Evolutionary conservation across 92 coral and sea anemone genomes (phyloP), one percentile per base, ranked within the genome.

Genomic region (Hydrozoanthus gracilis): DNA sequence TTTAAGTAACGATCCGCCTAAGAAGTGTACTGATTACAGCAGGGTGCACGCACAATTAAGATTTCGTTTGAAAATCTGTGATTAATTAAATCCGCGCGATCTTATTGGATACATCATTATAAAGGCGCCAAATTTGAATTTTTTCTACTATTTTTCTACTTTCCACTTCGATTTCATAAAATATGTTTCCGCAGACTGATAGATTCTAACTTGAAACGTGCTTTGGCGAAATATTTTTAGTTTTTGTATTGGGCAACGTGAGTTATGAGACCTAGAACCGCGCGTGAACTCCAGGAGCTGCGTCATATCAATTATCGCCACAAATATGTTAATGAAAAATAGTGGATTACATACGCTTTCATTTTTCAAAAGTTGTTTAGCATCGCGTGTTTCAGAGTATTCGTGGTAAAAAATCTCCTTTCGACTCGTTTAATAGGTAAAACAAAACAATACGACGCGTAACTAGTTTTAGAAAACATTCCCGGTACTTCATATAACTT

Each of bases 1-100:
- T 62, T 72, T 47, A 72, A 72, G 77, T 72, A 72, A 72, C 35
- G 77, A 13, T 72, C 77, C 77, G 77, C 56, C 9, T 72, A 72
- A 72, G 77, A 72, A 72, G 77, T 72, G 77, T 72, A 72, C 77
- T 4, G 77, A 72, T 46, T 72, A 45, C 77, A 72, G 77, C 77
- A 72, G 77, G 77, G 77, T 72, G 77, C 77, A 54, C 27, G 54
- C 54, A 72, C 35, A 72, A 46, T 46, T 44, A 72, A 72, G 18
- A 44, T 72, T 72, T 72, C 55, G 27, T 46, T 15, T 52, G 52
- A 72, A 72, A 72, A 72, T 46, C 27, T 72, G 55, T 72, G 55
- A 20, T 72, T 72, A 45, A 45, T 72, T 72, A 72, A 72, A 15
- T 47, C 55, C 39, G 35, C 6, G 77, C 27, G 55, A 72, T 72